These are phyloP conservation scores for Hippocampus zosterae DNA, from an alignment of 2,113 vertebrate genomes.

Conservation along the genomic window DNA sequence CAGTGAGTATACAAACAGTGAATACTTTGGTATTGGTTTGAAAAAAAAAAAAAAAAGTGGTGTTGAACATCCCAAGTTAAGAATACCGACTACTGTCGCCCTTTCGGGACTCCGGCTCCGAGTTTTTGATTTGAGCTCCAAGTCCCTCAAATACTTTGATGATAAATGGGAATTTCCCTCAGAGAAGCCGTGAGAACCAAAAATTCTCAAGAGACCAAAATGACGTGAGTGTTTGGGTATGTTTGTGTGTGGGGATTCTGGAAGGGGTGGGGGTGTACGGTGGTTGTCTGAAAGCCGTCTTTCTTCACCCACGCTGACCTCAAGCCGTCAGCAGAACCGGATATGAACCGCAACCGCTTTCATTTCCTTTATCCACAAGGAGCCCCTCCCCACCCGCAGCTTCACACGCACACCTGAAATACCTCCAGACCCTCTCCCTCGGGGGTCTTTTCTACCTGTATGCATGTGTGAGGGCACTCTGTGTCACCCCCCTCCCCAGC, in stretches of 20 bases:
- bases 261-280: neutral
- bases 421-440: constrained; percentile 11
- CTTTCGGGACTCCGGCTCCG: too few species aligned
- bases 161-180: neutral
- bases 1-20: too few species aligned
- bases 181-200: neutral
- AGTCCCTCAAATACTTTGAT: neutral
- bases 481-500: constrained; percentile 47
- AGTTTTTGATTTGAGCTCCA: neutral
- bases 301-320: constrained; percentile 22
- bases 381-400: constrained; percentile 27
- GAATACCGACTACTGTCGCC: too few species aligned
- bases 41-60: too few species aligned
- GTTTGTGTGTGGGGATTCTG: neutral
- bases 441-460: constrained; percentile 38
- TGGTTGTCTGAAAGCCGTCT: constrained; percentile 34
- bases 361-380: constrained; percentile 51
- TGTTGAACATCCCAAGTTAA: too few species aligned
- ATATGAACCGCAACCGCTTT: constrained; percentile 58
- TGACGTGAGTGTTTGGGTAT: neutral
- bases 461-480: constrained; percentile 44
- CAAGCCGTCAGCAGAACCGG: constrained; percentile 36
- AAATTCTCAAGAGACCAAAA: neutral
- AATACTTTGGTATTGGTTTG: too few species aligned
- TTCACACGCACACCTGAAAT: constrained; percentile 57